Conservation (phyloP, 2,888 invertebrate genomes). For the Oligia strigilis region DNA sequence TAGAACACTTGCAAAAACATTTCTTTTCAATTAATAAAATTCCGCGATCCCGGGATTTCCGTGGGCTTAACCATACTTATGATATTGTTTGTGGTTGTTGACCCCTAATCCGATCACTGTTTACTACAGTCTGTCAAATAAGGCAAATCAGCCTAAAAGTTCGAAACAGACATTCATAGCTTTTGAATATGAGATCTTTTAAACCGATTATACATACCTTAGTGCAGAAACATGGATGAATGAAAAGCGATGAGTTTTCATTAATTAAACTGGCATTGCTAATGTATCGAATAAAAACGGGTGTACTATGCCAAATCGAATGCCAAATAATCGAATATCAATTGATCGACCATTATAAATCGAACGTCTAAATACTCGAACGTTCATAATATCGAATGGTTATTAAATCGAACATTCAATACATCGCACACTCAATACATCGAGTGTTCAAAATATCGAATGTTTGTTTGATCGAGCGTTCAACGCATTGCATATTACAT, state of each 20-base stretch:
- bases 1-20: neutral
- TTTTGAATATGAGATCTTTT: neutral
- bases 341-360: no score
- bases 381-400: no score
- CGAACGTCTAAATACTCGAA: no score
- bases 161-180: neutral
- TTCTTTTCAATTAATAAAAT: neutral
- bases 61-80: neutral
- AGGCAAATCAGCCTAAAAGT: neutral
- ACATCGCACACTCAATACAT: no score
- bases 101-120: neutral
- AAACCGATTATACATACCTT: neutral
- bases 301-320: no score
- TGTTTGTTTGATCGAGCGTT: no score
- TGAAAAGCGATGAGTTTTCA: constrained; percentile 6
- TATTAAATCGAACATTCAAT: no score
- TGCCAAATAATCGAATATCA: no score
- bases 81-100: neutral
- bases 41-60: neutral
- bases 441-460: no score
- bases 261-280: neutral
- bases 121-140: neutral
- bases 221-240: constrained; percentile 2
- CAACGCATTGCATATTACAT: no score
- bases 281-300: neutral